Evolutionary conservation across 2,113 vertebrate genomes (phyloP), one percentile per base, ranked within the genome.

Genomic region (Mesoclemmys tuberculata): DNA sequence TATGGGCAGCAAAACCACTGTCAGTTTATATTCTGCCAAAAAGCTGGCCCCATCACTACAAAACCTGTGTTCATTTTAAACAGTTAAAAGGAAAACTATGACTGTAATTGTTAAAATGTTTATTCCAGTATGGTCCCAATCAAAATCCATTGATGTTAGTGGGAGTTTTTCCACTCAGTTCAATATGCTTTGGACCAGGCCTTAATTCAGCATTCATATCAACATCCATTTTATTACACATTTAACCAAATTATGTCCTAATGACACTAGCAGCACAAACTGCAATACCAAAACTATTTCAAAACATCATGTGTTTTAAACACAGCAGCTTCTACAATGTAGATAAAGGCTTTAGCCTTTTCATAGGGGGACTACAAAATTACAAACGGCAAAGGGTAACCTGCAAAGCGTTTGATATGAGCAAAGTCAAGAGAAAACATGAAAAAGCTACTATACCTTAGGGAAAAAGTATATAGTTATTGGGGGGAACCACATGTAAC

Each of bases 371-470:
- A 1, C 29, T 49, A 61, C 5, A 16, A 38, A 61, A 12, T 55
- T 71, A 54, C 29, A 54, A 3, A 13, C 27, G 58, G 52, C 5
- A n/a, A 52, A 54, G 2, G 46, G 12, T 84, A 46, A 31, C 8
- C 22, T 19, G 51, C 5, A 49, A 44, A 14, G 9, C 26, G 16
- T 89, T 10, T 7, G 1, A 80, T 0, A 0, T 21, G 12, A 91
- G 22, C 26, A 46, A 77, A 77, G 24, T 27, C 3, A 82, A 44
- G 48, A 9, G 18, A 91, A 91, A 87, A 80, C 2, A 58, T n/a
- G 78, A 80, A 87, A 46, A 89, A 71, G 35, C 4, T 46, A 82
- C 68, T n/a, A 4, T 4, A 51, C 0, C 0, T 61, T 11, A 68
- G 1, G 81, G 22, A 54, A 71, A 52, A 93, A 46, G 1, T n/a